Evolutionary conservation across 2,888 invertebrate genomes (phyloP), one percentile per base, ranked within the genome.

Genomic region (Athalia cordata): DNA sequence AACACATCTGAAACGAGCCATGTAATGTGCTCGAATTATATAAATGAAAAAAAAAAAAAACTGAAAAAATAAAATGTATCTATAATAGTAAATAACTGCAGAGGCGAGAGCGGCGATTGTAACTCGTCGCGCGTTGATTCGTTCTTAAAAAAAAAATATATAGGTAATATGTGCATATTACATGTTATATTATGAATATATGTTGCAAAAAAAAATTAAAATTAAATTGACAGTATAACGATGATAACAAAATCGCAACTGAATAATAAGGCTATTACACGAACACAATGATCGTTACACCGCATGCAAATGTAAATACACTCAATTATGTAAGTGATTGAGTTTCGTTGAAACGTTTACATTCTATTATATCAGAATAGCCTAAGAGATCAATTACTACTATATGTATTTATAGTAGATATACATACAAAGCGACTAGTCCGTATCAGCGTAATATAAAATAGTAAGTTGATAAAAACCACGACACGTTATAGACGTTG

Each of bases 321-420:
- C 72, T 47, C 8, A 62, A 55, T 55, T 68, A 50, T 43, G 52
- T 59, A 47, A 11, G 72, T 47, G 45, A 59, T 72, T 59, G 13
- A 57, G 13, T 52, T 45, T 72, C 72, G 72, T 72, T 72, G 8
- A 59, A 59, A 72, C 47, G 59, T 68, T 68, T 49, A 66, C 66
- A 61, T 61, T 45, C 8, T n/a, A 59, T 59, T 59, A 57, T 72
- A 72, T 59, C 57, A 72, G 47, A 5, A 43, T 64, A 68, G 68
- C 72, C 72, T 72, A 72, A 72, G 59, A 72, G 72, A 72, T 72
- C 72, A 72, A 72, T 72, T 72, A 72, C 47, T 72, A 72, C 52
- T 59, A 59, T 2, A 29, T 29, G 29, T 29, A 29, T 29, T 29
- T 29, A 29, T 29, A 72, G 57, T 59, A 72, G 59, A 59, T 59